phyloP scores from a whole-genome alignment of 1,140 invertebrate species.

The Ceratina australensis region DNA sequence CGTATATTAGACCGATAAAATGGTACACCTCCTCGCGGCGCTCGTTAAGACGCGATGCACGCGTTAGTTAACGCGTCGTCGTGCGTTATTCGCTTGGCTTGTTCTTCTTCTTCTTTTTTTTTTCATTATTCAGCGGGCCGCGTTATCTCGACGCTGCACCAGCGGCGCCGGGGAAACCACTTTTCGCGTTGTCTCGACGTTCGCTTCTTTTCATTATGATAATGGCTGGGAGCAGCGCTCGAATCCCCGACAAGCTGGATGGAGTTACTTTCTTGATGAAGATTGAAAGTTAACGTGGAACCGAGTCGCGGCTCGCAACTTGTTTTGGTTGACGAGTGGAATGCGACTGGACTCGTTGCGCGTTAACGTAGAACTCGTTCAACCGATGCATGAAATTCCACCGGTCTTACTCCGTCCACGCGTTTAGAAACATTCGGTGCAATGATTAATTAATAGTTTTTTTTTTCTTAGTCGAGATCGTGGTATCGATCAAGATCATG shows the following conservation, averaged over 20 bases:
- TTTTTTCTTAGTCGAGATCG: not conserved
- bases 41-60: conserved; percentile 41
- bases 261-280: not conserved
- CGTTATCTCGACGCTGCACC: conserved; percentile 28
- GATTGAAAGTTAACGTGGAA: conserved; percentile 16
- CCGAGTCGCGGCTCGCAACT: not conserved
- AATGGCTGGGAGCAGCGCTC: not conserved
- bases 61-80: conserved; percentile 42
- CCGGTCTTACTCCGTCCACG: not conserved
- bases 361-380: conserved; percentile 1
- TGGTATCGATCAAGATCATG: not conserved
- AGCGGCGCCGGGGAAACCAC: conserved; percentile 11
- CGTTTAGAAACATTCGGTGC: not conserved
- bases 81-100: conserved; percentile 20
- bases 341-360: conserved; percentile 11
- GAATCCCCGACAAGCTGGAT: not conserved
- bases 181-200: not conserved
- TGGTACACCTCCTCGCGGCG: not conserved
- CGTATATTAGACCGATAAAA: conserved; percentile 57
- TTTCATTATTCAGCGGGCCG: conserved; percentile 6
- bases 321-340: conserved; percentile 29
- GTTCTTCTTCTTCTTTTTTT: not conserved
- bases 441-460: not conserved
- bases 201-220: not conserved
- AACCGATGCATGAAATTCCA: not conserved